Percentiles rank a stretch among this genome's conserved stretches.
These are phyloP conservation scores for Tyrannus savana DNA, from an alignment of 2,113 vertebrate species.

Conservation along the genomic window DNA sequence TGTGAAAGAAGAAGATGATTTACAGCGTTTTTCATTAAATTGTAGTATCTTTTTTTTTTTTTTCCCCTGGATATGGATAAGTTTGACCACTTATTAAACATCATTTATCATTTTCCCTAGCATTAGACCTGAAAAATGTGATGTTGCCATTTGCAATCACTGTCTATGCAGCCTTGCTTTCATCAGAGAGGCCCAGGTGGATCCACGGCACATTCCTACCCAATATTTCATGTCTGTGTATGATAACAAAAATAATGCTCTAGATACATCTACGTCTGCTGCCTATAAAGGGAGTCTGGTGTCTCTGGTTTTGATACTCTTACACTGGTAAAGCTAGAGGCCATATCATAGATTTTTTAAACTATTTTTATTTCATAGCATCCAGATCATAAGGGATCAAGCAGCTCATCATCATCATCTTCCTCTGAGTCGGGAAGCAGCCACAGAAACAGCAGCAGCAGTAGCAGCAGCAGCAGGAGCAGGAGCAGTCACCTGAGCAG, in stretches of 20 bases:
- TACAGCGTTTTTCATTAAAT: neutral
- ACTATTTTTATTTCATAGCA: slow-evolving; percentile 1
- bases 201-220: accelerated
- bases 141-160: neutral
- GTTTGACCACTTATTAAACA: neutral
- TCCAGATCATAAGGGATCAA: neutral
- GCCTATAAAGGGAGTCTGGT: neutral
- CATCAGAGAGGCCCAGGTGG: neutral
- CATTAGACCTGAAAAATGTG: neutral
- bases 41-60: neutral
- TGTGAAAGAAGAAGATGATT: neutral
- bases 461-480: neutral
- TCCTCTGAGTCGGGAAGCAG: slow-evolving; percentile 15
- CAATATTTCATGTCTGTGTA: neutral
- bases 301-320: neutral
- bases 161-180: neutral
- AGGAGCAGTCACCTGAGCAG: neutral
- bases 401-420: slow-evolving; percentile 7
- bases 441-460: neutral
- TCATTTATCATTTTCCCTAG: neutral
- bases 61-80: neutral
- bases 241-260: neutral
- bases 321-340: neutral
- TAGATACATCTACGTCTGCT: neutral
- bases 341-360: neutral